Conservation (phyloP, 2,113 vertebrate genomes). For the Pangasianodon hypophthalmus region DNA sequence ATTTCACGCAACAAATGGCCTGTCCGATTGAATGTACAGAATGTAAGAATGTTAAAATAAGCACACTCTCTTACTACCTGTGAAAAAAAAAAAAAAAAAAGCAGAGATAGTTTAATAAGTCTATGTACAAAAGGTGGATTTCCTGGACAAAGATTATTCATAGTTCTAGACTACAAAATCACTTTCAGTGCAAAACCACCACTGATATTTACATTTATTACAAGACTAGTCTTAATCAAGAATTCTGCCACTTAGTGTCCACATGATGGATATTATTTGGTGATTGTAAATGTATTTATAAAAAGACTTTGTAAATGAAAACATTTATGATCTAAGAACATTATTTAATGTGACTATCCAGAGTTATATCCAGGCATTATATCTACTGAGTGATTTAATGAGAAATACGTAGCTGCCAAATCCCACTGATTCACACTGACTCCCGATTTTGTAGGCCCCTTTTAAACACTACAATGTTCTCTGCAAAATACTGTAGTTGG, state of each 20-base stretch:
- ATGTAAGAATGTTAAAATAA: conserved; percentile 14
- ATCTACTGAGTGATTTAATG: conserved; percentile 6
- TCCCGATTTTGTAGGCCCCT: not conserved
- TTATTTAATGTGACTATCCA: conserved; percentile 29
- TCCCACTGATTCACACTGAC: not conserved
- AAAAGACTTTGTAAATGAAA: conserved; percentile 35
- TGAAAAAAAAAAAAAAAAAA: not conserved
- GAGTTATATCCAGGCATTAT: conserved; percentile 15
- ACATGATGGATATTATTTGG: conserved; percentile 3
- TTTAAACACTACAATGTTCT: not conserved
- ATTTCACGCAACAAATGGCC: not conserved
- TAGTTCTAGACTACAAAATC: not conserved
- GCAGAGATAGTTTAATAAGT: conserved; percentile 10
- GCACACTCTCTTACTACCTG: not conserved
- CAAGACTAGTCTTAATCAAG: not conserved
- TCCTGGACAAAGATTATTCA: not conserved
- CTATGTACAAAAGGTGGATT: not conserved
- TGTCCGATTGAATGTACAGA: conserved; percentile 32
- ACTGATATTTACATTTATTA: conserved; percentile 7
- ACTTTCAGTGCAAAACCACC: not conserved
- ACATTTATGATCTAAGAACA: not conserved
- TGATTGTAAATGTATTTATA: conserved; percentile 44
- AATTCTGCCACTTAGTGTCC: not conserved
- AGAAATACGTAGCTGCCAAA: conserved; percentile 1
- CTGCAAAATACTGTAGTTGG: not conserved